A percentile compares a stretch with the other conserved stretches of the same genome.
These are phyloP conservation scores for Hemaris fuciformis DNA, from an alignment of 2,888 invertebrate species.

Conservation along the genomic window DNA sequence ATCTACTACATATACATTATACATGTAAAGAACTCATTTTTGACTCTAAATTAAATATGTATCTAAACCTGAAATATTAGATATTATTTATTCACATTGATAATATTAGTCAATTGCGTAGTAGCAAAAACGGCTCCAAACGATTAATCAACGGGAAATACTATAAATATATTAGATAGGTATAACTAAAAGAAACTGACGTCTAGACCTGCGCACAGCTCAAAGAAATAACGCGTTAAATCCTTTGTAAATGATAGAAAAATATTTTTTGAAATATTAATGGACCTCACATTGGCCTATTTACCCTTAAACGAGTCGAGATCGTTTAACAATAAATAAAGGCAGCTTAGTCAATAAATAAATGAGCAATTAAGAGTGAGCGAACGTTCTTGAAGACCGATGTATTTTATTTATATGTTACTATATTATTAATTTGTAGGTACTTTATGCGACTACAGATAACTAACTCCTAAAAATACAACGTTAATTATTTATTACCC, in stretches of 20 bases:
- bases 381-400: neutral
- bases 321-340: neutral
- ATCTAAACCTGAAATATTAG: neutral
- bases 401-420: neutral
- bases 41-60: neutral
- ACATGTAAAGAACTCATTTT: too few relatives aligned
- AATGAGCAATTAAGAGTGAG: neutral
- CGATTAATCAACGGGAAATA: slow-evolving; percentile 21
- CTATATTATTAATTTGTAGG: neutral
- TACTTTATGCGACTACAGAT: neutral
- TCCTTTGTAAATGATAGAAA: neutral
- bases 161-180: slow-evolving; percentile 10
- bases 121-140: slow-evolving; percentile 25
- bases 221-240: neutral
- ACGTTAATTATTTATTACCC: too few relatives aligned
- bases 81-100: neutral
- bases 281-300: neutral
- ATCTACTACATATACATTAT: too few relatives aligned
- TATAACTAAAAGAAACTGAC: slow-evolving; percentile 3
- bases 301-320: neutral
- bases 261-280: neutral
- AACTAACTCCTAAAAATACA: neutral
- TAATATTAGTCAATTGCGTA: neutral
- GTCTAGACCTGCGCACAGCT: neutral
- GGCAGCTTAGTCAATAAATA: neutral